Evolutionary conservation across 2,113 vertebrate species (phyloP).

Genomic region (Neomonachus schauinslandi): DNA sequence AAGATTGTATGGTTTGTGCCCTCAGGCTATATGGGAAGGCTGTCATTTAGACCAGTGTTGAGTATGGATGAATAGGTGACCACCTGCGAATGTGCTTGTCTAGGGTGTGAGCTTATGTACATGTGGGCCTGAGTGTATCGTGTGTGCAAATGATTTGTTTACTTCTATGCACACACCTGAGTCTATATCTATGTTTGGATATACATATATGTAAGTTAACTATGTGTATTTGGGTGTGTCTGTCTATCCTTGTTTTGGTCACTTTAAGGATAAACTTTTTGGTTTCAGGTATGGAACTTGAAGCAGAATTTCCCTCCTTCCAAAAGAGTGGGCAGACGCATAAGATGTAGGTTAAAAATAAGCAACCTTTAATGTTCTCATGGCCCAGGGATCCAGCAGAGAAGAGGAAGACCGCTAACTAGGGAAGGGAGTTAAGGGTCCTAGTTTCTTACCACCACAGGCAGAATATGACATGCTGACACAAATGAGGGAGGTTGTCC

Average conservation of each 20-base stretch:
- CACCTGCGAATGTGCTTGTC: background rate
- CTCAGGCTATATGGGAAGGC: background rate
- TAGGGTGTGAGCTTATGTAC: background rate
- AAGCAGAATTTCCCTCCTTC: background rate
- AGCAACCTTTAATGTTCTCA: constrained; percentile 1
- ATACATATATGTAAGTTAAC: background rate
- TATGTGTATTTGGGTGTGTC: background rate
- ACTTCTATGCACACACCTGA: background rate
- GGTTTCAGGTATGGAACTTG: background rate
- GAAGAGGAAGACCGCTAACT: background rate
- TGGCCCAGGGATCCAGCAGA: background rate
- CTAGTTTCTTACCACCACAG: constrained; percentile 4
- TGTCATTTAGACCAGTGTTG: background rate
- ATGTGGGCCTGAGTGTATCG: background rate
- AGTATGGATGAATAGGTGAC: background rate
- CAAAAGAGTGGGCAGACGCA: background rate
- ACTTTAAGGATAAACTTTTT: background rate
- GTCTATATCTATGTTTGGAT: background rate
- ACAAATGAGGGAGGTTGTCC: background rate
- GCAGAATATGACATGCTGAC: background rate
- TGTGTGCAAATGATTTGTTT: background rate
- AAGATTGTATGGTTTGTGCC: background rate
- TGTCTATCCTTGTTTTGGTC: background rate
- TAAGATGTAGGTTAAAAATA: constrained; percentile 29
- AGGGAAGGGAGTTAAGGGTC: background rate